Conservation (phyloP, 2,888 invertebrate species). For the Beris morrisii region DNA sequence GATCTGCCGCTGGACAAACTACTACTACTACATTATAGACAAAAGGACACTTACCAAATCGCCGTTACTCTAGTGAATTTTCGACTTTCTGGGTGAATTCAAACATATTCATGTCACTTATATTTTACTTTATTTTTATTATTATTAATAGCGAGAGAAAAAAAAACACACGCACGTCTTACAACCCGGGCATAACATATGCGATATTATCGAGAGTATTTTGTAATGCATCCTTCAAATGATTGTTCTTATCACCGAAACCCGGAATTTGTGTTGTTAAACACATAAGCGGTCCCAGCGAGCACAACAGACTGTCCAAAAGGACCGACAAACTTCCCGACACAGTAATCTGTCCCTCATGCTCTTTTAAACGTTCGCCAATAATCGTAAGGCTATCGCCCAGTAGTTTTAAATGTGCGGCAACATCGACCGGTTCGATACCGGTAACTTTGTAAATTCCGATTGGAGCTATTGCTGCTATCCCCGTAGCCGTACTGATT, state of each 20-base stretch:
- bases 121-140: no score
- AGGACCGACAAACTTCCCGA: slow-evolving; percentile 92
- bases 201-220: slow-evolving; percentile 91
- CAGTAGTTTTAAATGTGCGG: slow-evolving; percentile 86
- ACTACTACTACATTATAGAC: no score
- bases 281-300: slow-evolving; percentile 84
- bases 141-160: no score
- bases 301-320: slow-evolving; percentile 88
- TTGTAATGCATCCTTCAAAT: slow-evolving; percentile 58
- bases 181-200: slow-evolving; percentile 87
- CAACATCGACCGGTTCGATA: slow-evolving; percentile 84
- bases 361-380: slow-evolving; percentile 89
- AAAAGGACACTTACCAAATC: no score
- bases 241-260: slow-evolving; percentile 66
- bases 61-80: no score
- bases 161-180: slow-evolving; percentile 48
- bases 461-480: slow-evolving; percentile 28
- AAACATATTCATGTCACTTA: no score
- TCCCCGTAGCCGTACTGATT: slow-evolving; percentile 4
- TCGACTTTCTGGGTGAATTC: no score
- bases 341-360: slow-evolving; percentile 94
- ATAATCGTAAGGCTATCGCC: slow-evolving; percentile 94
- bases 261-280: slow-evolving; percentile 82
- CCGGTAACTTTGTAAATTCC: slow-evolving; percentile 67
- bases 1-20: no score